Evolutionary conservation across 2,113 vertebrate genomes (phyloP).

Genomic region (Heptranchias perlo): DNA sequence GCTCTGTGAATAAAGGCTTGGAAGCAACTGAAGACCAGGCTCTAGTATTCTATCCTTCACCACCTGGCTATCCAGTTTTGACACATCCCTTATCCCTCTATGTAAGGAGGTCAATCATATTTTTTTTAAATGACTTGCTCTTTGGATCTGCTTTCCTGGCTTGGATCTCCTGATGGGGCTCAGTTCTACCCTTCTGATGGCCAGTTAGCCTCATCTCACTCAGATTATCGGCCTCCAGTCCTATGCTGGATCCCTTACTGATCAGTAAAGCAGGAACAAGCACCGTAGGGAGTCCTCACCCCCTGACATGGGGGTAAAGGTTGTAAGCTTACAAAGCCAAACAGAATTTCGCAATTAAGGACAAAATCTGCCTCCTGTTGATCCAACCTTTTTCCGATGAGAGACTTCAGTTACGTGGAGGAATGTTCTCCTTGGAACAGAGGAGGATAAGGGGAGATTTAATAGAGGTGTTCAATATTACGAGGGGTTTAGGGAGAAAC

Average conservation of each 20-base stretch:
- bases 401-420: not conserved
- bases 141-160: not conserved
- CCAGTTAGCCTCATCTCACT: not conserved
- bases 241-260: not conserved
- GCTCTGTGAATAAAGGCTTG: no score
- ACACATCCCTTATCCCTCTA: not conserved
- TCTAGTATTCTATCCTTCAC: no score
- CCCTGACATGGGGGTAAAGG: not conserved
- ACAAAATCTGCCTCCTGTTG: not conserved
- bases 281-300: not conserved
- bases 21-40: no score
- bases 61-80: no score
- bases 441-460: not conserved
- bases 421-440: not conserved
- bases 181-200: not conserved
- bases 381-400: not conserved
- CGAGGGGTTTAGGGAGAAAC: not conserved
- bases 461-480: not conserved
- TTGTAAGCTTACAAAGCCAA: not conserved
- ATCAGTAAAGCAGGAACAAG: not conserved
- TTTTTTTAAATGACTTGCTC: not conserved
- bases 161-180: not conserved
- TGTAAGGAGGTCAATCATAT: not conserved
- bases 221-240: not conserved
- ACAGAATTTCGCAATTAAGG: not conserved